Conservation (phyloP, 2,888 invertebrate genomes). For the Zaprionus lineosus region DNA sequence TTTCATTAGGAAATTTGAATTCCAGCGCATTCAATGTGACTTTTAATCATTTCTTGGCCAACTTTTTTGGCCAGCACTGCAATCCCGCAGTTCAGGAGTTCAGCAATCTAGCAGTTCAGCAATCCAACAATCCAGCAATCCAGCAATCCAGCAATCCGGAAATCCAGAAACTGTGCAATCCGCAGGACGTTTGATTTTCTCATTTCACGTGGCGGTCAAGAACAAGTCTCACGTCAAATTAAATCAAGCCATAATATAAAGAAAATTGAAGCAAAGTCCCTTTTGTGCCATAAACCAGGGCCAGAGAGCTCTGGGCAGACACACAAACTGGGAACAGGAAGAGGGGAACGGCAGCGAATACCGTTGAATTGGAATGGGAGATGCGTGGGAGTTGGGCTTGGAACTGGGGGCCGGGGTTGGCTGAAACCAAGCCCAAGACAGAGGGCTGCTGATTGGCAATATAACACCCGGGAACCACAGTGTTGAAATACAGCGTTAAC, state of each 20-base stretch:
- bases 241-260: slow-evolving; percentile 82
- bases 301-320: slow-evolving; percentile 17
- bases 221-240: slow-evolving; percentile 81
- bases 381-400: slow-evolving; percentile 8
- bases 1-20: slow-evolving; percentile 56
- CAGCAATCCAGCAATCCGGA: too few species aligned
- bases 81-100: not conserved
- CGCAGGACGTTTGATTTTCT: slow-evolving; percentile 15
- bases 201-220: slow-evolving; percentile 52
- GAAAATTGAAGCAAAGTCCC: slow-evolving; percentile 80
- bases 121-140: too few species aligned
- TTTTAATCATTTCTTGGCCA: slow-evolving; percentile 51
- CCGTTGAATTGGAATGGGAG: slow-evolving; percentile 7
- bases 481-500: slow-evolving; percentile 25
- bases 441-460: slow-evolving; percentile 62
- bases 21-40: slow-evolving; percentile 30
- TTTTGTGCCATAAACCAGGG: slow-evolving; percentile 78
- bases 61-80: slow-evolving; percentile 10
- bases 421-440: too few species aligned
- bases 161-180: too few species aligned
- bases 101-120: too few species aligned
- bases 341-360: slow-evolving; percentile 1
- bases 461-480: slow-evolving; percentile 40
- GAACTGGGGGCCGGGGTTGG: too few species aligned
- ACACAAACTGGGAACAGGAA: slow-evolving; percentile 7